Evolutionary conservation across 1,140 invertebrate species (phyloP), one percentile per base, ranked within the genome.

Genomic region (Penaeus indicus): DNA sequence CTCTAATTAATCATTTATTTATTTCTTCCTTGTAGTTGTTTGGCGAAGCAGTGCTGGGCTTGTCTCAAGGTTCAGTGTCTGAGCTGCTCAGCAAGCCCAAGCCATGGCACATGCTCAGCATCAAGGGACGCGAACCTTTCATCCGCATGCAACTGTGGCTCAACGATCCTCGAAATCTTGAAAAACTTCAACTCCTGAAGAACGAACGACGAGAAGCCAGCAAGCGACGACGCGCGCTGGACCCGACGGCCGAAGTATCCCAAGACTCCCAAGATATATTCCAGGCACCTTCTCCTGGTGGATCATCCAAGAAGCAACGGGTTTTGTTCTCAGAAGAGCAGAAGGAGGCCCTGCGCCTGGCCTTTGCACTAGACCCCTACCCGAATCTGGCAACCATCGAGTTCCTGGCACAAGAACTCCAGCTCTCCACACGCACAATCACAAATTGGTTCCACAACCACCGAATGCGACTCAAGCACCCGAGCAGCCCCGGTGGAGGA

Each of bases 401-500:
- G 93, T 98, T 98, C 91, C 94, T 99, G 80, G 97, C 98, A 18
- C 95, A 95, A 25, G 97, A 99, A 92, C 93, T 99, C 13, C 96
- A 95, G 21, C 93, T 99, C n/a, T 97, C 97, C 1, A 96, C 98
- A 19, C 95, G 98, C 90, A 99, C 98, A 64, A 99, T 99, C 88
- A 98, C 97, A 25, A 99, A 99, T 93, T 99, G 98, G 98, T 99
- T 99, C 94, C 98, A 99, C 94, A 99, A 99, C 93, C 98, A 99
- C 93, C 95, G 98, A 85, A 99, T 99, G 97, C 95, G 99, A 83
- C 94, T 99, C 92, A 99, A 99, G 92, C 94, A 95, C 90, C 88
- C 89, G 47, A 83, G 69, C 11, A 90, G 92, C 75, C 90, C 89
- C 19, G 91, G 89, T 1, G 89, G 83, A 27, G 38, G 84, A 42